These are phyloP conservation scores for Cyphomyrmex costatus DNA, from an alignment of 1,140 invertebrate genomes.

Conservation along the genomic window DNA sequence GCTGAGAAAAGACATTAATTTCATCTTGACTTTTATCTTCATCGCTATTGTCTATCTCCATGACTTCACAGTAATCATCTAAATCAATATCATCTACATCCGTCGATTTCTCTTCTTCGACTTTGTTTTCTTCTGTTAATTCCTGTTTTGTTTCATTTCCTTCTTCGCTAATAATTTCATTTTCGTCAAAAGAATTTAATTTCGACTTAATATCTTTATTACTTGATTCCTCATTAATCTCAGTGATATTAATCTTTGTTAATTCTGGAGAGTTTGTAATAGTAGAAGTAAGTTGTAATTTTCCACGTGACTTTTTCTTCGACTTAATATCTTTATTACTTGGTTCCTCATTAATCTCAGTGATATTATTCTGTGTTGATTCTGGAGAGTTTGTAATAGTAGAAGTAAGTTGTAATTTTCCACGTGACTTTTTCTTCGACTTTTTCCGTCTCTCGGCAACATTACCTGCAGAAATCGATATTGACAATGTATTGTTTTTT, in stretches of 20 bases:
- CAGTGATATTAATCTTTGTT: conserved; percentile 11
- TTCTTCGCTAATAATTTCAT: neutral
- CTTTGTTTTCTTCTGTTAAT: conserved; percentile 36
- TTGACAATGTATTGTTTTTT: conserved; percentile 48
- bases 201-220: neutral
- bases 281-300: conserved; percentile 32
- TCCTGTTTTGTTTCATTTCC: conserved; percentile 17
- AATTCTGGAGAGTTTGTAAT: neutral
- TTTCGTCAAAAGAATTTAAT: neutral
- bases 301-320: conserved; percentile 61
- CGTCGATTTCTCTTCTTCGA: conserved; percentile 66
- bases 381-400: neutral
- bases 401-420: conserved; percentile 42
- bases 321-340: neutral
- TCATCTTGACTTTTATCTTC: conserved; percentile 68
- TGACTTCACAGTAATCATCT: conserved; percentile 85
- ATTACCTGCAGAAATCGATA: conserved; percentile 46
- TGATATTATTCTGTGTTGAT: conserved; percentile 6
- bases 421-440: conserved; percentile 60
- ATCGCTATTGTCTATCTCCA: conserved; percentile 79
- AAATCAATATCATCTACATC: conserved; percentile 85
- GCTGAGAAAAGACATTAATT: neutral
- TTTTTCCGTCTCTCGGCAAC: conserved; percentile 52
- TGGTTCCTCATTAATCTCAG: neutral
- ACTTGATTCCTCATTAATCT: neutral